These are phyloP conservation scores for Eulacestoma nigropectus DNA, from an alignment of 2,113 vertebrate species.

Conservation along the genomic window DNA sequence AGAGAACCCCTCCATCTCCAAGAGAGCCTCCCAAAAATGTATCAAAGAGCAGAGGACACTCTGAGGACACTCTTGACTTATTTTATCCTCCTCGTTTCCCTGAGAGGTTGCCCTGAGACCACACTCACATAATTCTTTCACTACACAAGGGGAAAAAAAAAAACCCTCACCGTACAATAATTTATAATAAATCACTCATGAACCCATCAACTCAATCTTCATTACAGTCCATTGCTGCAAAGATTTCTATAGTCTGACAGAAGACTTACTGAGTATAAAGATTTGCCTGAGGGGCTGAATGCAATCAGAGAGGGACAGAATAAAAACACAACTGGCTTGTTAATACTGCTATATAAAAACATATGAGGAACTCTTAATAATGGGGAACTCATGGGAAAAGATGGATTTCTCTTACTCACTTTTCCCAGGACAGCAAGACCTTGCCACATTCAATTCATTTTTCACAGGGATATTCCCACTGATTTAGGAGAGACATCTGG, in stretches of 20 bases:
- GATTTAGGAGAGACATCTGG: background rate
- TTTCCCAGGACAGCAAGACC: background rate
- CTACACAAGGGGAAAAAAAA: background rate
- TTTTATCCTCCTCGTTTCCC: background rate
- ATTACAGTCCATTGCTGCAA: conserved; percentile 51
- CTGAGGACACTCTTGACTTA: background rate
- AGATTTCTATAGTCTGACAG: conserved; percentile 35
- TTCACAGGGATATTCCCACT: background rate
- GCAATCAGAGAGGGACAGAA: conserved; percentile 39
- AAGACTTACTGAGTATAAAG: conserved; percentile 41
- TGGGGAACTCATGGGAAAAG: background rate
- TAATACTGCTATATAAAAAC: background rate
- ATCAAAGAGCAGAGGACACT: background rate
- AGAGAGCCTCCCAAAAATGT: background rate
- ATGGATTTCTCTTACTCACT: background rate
- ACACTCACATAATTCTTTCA: background rate
- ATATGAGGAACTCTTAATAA: background rate
- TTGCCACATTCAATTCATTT: background rate
- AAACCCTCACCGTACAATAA: background rate
- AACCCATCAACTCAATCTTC: conserved; percentile 49
- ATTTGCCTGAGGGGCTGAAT: conserved; percentile 52
- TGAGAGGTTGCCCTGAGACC: background rate
- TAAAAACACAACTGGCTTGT: conserved; percentile 31
- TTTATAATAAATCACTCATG: conserved; percentile 48
- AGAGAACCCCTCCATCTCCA: background rate